A percentile compares a stretch with the other conserved stretches of the same genome.
phyloP scores from a whole-genome alignment of 2,888 invertebrate species.

The Drosophila limbata region DNA sequence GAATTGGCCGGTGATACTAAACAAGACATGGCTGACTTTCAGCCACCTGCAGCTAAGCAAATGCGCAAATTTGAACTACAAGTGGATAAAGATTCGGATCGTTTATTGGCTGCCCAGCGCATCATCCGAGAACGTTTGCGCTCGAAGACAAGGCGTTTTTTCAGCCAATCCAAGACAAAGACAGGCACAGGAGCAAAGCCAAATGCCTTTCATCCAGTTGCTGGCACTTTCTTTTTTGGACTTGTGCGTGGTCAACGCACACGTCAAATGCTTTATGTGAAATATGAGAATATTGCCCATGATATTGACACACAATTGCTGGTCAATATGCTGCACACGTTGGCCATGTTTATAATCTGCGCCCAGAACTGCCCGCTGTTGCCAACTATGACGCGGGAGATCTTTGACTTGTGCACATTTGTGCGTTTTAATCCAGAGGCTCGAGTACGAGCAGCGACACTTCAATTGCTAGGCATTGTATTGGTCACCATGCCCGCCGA shows the following conservation, averaged over 20 bases:
- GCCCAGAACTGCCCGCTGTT: slow-evolving; percentile 89
- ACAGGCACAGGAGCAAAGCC: slow-evolving; percentile 34
- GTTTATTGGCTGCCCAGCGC: slow-evolving; percentile 85
- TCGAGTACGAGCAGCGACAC: slow-evolving; percentile 88
- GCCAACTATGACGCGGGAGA: slow-evolving; percentile 89
- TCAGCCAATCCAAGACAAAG: slow-evolving; percentile 82
- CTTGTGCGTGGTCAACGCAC: slow-evolving; percentile 89
- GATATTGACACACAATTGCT: slow-evolving; percentile 89
- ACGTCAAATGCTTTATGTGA: slow-evolving; percentile 86
- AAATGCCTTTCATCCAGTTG: slow-evolving; percentile 91
- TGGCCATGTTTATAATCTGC: slow-evolving; percentile 89
- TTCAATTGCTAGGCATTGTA: slow-evolving; percentile 89
- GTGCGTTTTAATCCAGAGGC: slow-evolving; percentile 89
- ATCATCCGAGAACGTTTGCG: slow-evolving; percentile 90
- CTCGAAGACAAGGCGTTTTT: slow-evolving; percentile 90
- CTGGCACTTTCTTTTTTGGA: slow-evolving; percentile 94
- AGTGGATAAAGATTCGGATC: slow-evolving; percentile 59
- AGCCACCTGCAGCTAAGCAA: slow-evolving; percentile 56
- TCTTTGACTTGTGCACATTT: slow-evolving; percentile 89
- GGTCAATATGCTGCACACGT: slow-evolving; percentile 89
- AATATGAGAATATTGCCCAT: slow-evolving; percentile 87
- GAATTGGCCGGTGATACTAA: slow-evolving; percentile 86
- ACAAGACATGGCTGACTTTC: slow-evolving; percentile 33
- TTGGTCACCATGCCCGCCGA: slow-evolving; percentile 88
- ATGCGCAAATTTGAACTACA: slow-evolving; percentile 78